phyloP scores from a whole-genome alignment of 1,140 invertebrate genomes.

The Pseudomyrmex flavicornis region DNA sequence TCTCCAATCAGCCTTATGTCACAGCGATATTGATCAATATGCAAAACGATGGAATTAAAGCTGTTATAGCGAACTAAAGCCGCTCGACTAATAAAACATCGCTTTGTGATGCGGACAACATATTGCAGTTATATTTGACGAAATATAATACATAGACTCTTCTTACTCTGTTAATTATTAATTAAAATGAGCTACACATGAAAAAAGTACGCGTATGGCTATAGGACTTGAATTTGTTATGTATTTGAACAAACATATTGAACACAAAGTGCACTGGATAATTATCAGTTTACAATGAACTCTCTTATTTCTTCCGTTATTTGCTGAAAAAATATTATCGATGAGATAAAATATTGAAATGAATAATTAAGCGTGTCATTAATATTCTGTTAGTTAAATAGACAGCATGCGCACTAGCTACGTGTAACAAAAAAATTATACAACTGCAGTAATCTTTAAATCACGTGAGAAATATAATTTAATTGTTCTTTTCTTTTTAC shows the following conservation, averaged over 20 bases:
- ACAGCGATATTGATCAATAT: constrained; percentile 52
- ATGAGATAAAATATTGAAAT: neutral
- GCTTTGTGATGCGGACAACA: neutral
- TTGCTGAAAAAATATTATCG: too few relatives aligned
- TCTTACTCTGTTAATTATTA: constrained; percentile 14
- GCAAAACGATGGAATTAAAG: constrained; percentile 32
- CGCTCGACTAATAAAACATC: constrained; percentile 23
- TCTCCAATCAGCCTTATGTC: constrained; percentile 13
- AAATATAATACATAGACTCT: neutral
- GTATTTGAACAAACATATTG: too few relatives aligned
- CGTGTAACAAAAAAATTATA: neutral
- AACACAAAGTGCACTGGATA: neutral
- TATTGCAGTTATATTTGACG: constrained; percentile 36
- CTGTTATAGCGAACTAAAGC: constrained; percentile 6
- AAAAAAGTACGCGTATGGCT: neutral
- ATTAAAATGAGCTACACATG: constrained; percentile 4
- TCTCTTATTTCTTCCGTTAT: too few relatives aligned
- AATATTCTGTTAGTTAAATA: neutral
- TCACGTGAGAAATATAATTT: too few relatives aligned
- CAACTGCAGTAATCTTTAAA: neutral
- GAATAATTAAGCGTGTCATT: constrained; percentile 1
- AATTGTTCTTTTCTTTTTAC: neutral
- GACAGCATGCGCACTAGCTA: too few relatives aligned
- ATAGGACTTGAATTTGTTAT: neutral
- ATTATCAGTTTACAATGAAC: neutral